These are phyloP conservation scores for Muraenolepis orangiensis DNA, from an alignment of 2,797 vertebrate genomes.

Conservation along the genomic window DNA sequence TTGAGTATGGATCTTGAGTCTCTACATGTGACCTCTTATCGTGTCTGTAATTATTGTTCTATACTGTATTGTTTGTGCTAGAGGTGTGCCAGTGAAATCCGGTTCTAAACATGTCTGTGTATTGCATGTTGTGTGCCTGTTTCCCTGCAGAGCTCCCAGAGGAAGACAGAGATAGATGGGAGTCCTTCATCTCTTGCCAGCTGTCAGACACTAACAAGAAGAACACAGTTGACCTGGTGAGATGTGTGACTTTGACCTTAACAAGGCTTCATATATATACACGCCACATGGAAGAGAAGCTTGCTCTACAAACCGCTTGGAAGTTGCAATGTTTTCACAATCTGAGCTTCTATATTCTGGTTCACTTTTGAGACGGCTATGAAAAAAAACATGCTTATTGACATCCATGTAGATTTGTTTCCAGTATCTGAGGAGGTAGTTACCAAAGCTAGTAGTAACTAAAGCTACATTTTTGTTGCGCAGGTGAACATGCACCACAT, in stretches of 20 bases:
- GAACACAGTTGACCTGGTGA: constrained; percentile 69
- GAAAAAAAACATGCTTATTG: neutral
- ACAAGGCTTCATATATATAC: too few species aligned
- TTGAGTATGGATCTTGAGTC: too few species aligned
- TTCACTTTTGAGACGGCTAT: neutral
- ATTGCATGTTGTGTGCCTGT: constrained; percentile 21
- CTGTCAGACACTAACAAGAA: constrained; percentile 91
- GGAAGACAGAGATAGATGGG: constrained; percentile 89
- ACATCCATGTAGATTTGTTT: neutral
- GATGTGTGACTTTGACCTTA: constrained; percentile 8
- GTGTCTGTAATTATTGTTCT: too few species aligned
- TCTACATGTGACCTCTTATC: too few species aligned
- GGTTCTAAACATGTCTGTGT: neutral
- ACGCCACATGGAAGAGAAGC: neutral
- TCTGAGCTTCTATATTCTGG: neutral
- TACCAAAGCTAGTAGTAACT: neutral
- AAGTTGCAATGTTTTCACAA: neutral
- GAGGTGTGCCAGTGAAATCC: neutral
- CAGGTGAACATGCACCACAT: constrained; percentile 96
- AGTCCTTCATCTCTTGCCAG: constrained; percentile 88
- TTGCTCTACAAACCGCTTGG: neutral
- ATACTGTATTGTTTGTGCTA: neutral
- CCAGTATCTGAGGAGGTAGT: neutral
- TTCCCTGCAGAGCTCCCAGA: constrained; percentile 82
- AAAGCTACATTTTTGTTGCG: neutral